Base-by-base conservation (phyloP, 2,797 vertebrate genomes). In the Anguilla anguilla region DNA sequence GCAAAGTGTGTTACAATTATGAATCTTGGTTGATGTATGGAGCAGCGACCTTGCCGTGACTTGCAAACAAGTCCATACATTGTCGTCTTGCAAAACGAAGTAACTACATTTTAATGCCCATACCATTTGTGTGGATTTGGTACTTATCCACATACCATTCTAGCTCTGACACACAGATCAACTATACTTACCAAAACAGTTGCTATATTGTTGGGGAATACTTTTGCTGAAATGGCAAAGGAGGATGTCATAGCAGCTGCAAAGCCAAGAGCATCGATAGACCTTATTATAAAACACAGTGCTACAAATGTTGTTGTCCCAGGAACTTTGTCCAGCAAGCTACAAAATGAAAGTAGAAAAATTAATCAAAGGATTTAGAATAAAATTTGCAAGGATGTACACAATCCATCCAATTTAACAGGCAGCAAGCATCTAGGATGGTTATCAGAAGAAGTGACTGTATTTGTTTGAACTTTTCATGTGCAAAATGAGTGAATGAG, bases 201-300 rank as follows among this genome's bases (percentile, higher is more conserved):
- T 0, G 98, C 98, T 92, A 99, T 96, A 89, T 97, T 98, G 93
- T 96, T 95, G 22, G 98, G 98, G 93, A 99, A 99, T 85, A 97
- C 95, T 91, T 98, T 96, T 25, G 96, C 97, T 3, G 97, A 96
- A 55, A 99, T 94, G 4, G 98, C 96, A 90, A 97, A 98, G 0
- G 98, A 97, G 0, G 98, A 97, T 0, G 97, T 99, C 86, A 96
- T 95, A 0, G 97, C 96, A 22, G 95, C 97, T 1, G 97, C 94
- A 88, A 98, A 99, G 77, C 98, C 95, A 43, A 99, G 11, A 0
- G 98, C 98, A 72, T 99, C 98, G 5, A 97, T 3, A 9, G 96
- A 95, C 93, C 98, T 95, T 91, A 98, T 96, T 79, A 99, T 17
- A 93, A 99, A 98, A 92, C 98, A 99, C 91, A 99, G 92, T 0